Percentiles rank a stretch among this genome's conserved stretches.
phyloP scores from a whole-genome alignment of 1,140 invertebrate genomes.

The Meloidogyne hapla region DNA sequence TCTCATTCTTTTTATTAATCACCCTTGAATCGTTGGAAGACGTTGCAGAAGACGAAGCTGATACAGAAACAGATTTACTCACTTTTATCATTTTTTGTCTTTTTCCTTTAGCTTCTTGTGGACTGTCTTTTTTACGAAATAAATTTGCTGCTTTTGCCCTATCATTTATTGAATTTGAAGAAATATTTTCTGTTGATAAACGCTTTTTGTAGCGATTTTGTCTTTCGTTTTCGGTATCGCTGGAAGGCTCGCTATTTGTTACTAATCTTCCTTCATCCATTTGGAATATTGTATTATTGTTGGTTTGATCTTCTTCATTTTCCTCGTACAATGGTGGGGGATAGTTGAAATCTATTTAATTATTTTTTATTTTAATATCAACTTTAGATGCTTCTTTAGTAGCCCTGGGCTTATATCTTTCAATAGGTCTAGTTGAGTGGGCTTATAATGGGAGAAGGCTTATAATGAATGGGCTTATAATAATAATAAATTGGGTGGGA shows the following conservation, averaged over 20 bases:
- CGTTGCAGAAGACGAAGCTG: background rate
- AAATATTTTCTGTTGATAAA: background rate
- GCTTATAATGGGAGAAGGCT: too few relatives aligned
- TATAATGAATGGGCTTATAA: too few relatives aligned
- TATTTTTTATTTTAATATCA: too few relatives aligned
- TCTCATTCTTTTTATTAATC: background rate
- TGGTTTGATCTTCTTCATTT: background rate
- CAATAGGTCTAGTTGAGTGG: too few relatives aligned
- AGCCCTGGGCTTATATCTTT: too few relatives aligned
- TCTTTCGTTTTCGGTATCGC: background rate
- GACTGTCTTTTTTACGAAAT: conserved; percentile 17
- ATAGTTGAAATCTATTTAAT: background rate
- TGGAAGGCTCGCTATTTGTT: background rate
- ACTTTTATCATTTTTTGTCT: background rate
- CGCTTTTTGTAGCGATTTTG: background rate
- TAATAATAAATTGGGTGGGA: too few relatives aligned
- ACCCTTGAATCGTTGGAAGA: conserved; percentile 11
- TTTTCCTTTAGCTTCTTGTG: background rate
- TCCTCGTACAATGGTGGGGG: background rate
- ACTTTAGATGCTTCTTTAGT: too few relatives aligned
- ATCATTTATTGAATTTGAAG: background rate
- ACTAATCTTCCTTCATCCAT: background rate
- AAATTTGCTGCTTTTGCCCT: conserved; percentile 2
- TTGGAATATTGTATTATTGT: background rate
- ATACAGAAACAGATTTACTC: background rate